Percentiles rank a stretch among this genome's conserved stretches.
These are phyloP conservation scores for Aleadryas rufinucha DNA, from an alignment of 2,113 vertebrate species.

Conservation along the genomic window DNA sequence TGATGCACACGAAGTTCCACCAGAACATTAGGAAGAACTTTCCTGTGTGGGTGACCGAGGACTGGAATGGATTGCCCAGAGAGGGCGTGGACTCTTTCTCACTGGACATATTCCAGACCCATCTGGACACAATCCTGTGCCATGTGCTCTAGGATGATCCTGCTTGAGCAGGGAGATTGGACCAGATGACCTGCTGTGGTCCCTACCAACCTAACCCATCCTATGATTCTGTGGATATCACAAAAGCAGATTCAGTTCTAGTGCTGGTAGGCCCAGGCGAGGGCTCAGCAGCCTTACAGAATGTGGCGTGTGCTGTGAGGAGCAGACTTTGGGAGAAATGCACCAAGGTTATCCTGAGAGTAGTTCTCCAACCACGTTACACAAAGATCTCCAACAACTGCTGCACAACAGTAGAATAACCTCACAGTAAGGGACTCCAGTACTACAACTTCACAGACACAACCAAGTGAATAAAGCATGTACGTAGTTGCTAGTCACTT, in stretches of 20 bases:
- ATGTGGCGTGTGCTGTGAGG: rapidly evolving
- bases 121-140: background rate
- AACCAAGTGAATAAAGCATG: background rate
- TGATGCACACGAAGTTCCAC: background rate
- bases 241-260: background rate
- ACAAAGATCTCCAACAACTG: too few species aligned
- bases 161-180: background rate
- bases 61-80: background rate
- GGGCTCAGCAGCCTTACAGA: background rate
- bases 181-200: background rate
- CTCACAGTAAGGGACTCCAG: rapidly evolving
- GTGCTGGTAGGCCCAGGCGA: background rate
- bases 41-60: background rate
- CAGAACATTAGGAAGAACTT: background rate
- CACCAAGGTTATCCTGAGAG: background rate
- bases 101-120: background rate
- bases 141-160: background rate
- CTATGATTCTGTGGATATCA: background rate
- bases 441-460: background rate
- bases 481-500: background rate
- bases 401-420: rapidly evolving
- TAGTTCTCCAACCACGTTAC: rapidly evolving
- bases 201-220: background rate
- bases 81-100: background rate
- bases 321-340: background rate